phyloP scores from a whole-genome alignment of 2,797 vertebrate species.

The Falco berigora region DNA sequence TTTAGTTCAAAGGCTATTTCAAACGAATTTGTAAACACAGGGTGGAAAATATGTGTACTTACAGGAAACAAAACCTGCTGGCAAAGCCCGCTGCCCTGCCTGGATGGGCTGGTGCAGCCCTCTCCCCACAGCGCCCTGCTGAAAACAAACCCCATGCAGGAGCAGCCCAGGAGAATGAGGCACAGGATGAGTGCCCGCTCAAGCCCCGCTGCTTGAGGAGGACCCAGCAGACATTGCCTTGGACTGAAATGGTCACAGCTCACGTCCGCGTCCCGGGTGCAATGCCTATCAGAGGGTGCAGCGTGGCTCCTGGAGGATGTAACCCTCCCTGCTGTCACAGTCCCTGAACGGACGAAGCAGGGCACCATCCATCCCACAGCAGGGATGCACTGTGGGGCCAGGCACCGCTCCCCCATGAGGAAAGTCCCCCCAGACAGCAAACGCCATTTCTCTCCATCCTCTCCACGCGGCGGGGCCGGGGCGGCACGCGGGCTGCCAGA shows the following conservation, averaged over 20 bases:
- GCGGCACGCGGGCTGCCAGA: background rate
- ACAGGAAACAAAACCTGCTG: background rate
- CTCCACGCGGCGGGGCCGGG: background rate
- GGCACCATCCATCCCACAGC: background rate
- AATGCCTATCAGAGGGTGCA: background rate
- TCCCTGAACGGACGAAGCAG: background rate
- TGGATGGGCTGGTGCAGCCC: background rate
- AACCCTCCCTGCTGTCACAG: background rate
- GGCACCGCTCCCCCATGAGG: background rate
- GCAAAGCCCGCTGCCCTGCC: background rate
- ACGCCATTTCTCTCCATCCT: background rate
- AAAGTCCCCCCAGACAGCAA: background rate
- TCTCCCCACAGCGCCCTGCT: background rate
- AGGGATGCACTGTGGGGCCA: accelerated
- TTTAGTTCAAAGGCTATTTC: background rate
- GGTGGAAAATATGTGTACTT: background rate
- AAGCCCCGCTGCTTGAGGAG: background rate
- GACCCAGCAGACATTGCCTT: background rate
- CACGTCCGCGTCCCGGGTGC: background rate
- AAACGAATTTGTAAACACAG: background rate
- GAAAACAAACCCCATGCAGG: background rate
- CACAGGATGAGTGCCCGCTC: background rate
- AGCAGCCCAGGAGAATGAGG: background rate
- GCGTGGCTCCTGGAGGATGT: background rate
- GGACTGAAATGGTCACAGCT: background rate